Base-by-base conservation (phyloP, 2,888 invertebrate genomes). In the Timandra comae region DNA sequence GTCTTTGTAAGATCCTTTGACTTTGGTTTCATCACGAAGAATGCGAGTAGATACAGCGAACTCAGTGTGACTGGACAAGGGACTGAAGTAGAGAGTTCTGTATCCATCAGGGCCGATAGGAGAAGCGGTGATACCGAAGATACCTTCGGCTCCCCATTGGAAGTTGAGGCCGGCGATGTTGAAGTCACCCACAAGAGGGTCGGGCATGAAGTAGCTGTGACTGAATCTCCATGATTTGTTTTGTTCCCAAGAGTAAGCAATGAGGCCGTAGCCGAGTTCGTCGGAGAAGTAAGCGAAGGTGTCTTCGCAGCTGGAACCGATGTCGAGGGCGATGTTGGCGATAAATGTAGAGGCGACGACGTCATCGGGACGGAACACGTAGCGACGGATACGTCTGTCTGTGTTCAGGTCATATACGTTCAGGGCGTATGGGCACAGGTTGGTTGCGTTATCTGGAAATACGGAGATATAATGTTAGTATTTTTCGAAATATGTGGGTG, bases 241-340 rank as follows among this genome's bases (percentile, higher is more conserved):
- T 44, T 88, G 84, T 57, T 89, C 87, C 90, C 91, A 93, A 0
- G 93, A 93, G 65, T 95, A 95, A 1, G 90, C 90, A 33, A 95
- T 90, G 11, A 95, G 78, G 1, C 94, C 94, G 53, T 94, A 94
- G 30, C 94, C 94, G 11, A 94, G 80, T 63, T 94, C 94, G 62
- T 95, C 94, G 0, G 93, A 91, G 74, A 93, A 89, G 66, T 94
- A 94, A 0, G 93, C 93, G 59, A 87, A 93, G 0, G 92, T 89
- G 58, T 94, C 93, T 2, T 93, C 91, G 58, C 94, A 94, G 25
- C 82, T 88, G 50, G 87, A 85, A 16, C 93, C 93, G 45, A 93
- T 85, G 57, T 95, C 95, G 2, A 94, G 88, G n/a, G 91, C 93
- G 35, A 93, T 93, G 59, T 93, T 95, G n/a, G 94, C 94, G 41